Evolutionary conservation across 2,888 invertebrate genomes (phyloP).

Genomic region (Agriopis aurantiaria): DNA sequence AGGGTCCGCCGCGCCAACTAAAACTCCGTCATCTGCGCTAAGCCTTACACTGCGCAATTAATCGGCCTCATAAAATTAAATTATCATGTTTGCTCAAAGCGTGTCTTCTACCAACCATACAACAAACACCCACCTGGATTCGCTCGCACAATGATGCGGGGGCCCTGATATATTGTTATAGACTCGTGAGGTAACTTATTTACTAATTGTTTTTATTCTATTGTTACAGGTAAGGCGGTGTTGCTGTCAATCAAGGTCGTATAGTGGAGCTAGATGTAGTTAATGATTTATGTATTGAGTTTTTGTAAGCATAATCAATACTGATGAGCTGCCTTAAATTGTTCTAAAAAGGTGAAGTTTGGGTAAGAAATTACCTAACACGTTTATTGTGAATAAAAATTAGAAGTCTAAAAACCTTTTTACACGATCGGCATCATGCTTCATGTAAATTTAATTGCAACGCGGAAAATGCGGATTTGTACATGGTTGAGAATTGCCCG

Average conservation of each 20-base stretch:
- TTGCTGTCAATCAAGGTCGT: constrained; percentile 55
- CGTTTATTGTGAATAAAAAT: too few species aligned
- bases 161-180: constrained; percentile 74
- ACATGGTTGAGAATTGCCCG: too few species aligned
- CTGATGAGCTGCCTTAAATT: neutral
- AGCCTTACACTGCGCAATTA: constrained; percentile 28
- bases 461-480: too few species aligned
- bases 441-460: too few species aligned
- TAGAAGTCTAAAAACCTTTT: too few species aligned
- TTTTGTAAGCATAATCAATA: neutral
- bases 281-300: constrained; percentile 7
- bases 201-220: constrained; percentile 80
- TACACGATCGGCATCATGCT: too few species aligned
- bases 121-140: constrained; percentile 66
- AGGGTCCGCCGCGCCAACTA: neutral
- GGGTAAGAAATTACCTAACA: neutral
- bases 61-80: constrained; percentile 38
- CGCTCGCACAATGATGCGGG: constrained; percentile 79
- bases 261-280: constrained; percentile 16
- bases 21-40: neutral
- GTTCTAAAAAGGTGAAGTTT: neutral
- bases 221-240: constrained; percentile 78
- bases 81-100: constrained; percentile 31
- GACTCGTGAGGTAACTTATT: constrained; percentile 71
- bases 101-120: constrained; percentile 23